A percentile compares a stretch with the other conserved stretches of the same genome.
Conservation (phyloP, 2,797 vertebrate genomes). For the Lepilemur ruficaudatus region DNA sequence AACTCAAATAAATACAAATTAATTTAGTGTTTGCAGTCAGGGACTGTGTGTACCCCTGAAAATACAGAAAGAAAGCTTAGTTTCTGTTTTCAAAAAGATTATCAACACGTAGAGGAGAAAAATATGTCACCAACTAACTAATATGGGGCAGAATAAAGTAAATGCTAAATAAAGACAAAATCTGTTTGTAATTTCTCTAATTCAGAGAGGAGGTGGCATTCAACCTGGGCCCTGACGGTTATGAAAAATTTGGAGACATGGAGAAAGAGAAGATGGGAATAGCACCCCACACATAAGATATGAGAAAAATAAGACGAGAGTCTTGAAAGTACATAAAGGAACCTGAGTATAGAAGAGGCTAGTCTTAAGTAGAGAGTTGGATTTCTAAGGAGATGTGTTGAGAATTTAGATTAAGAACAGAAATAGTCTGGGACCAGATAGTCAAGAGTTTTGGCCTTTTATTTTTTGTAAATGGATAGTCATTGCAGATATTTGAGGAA, state of each 20-base stretch:
- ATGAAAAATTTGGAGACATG: not conserved
- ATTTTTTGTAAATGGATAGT: not conserved
- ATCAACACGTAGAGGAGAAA: not conserved
- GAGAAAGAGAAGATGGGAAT: not conserved
- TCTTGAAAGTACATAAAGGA: not conserved
- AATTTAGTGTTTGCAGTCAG: not conserved
- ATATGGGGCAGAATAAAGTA: not conserved
- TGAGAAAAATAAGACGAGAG: not conserved
- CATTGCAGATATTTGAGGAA: not conserved
- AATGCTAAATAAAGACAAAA: not conserved
- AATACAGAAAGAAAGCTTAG: not conserved
- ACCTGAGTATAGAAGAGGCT: not conserved
- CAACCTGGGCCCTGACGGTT: not conserved
- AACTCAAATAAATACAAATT: constrained; percentile 28
- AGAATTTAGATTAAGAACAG: not conserved
- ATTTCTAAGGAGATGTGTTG: not conserved
- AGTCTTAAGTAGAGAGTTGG: not conserved
- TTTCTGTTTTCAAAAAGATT: not conserved
- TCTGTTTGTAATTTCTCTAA: not conserved
- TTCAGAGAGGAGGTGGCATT: not conserved
- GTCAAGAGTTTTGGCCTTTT: not conserved
- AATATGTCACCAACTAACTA: not conserved
- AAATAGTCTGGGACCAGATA: not conserved
- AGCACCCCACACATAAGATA: not conserved
- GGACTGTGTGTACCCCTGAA: not conserved